Evolutionary conservation across 1,140 invertebrate genomes (phyloP), one percentile per base, ranked within the genome.

Genomic region (Macrobrachium rosenbergii): DNA sequence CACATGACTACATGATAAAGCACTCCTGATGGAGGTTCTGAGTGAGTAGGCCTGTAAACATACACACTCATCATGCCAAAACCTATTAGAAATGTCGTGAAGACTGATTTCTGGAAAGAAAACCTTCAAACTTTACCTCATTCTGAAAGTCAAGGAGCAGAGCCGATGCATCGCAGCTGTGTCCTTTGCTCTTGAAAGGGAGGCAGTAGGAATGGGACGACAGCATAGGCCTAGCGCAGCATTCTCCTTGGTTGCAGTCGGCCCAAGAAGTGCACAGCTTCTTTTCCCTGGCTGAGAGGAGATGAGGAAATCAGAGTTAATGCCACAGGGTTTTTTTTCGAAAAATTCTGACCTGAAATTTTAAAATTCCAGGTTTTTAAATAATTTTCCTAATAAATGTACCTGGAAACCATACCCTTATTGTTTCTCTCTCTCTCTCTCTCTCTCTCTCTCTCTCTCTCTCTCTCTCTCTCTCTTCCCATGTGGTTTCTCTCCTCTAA

Each of bases 131-230:
- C 37, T 52, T 58, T 17, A 86, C 84, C 84, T 86, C 84, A 6
- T 81, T 80, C 43, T 86, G 62, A 21, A 86, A 67, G 58, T 86
- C 69, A 0, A 86, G 67, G 11, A 86, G 45, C 12, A 86, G 43
- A 23, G 77, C 84, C 8, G 67, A 72, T 28, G 84, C 77, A 19
- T 73, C 63, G 19, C 84, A 86, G 58, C 64, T 73, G 45, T 80
- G 28, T 2, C 84, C 84, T 16, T n/a, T 67, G 43, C 43, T 37
- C 64, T 86, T 86, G 77, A 67, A 86, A 3, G 77, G 77, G 28
- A 86, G 69, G 77, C 84, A 86, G 78, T 86, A 86, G 52, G 64
- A 69, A 45, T 81, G 79, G 10, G 84, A 23, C 23, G 84, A 75
- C 10, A 81, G 37, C 84, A 86, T 86, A 45, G 84, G 84, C 21